These are phyloP conservation scores for Pemphigus obesinymphae DNA, from an alignment of 1,140 invertebrate species.

Conservation along the genomic window DNA sequence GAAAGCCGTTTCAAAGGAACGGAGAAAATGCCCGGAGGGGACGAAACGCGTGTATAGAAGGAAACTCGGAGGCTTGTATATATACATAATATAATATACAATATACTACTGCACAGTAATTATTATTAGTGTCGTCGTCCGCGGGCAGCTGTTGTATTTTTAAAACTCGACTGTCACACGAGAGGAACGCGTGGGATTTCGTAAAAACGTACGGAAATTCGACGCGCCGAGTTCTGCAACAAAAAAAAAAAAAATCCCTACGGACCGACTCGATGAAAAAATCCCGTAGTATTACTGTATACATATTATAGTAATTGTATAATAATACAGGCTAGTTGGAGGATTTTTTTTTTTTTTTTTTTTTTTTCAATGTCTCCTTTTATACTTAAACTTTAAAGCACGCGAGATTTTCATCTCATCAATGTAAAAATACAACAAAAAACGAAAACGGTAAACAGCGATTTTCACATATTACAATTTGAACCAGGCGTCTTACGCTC, in stretches of 20 bases:
- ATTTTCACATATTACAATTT: no score
- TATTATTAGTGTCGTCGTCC: background rate
- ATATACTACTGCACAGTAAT: background rate
- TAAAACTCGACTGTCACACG: background rate
- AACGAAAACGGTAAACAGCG: no score
- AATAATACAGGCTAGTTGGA: no score
- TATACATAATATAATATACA: background rate
- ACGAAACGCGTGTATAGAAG: background rate
- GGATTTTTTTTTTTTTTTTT: no score
- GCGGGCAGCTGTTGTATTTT: background rate
- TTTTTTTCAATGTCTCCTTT: no score
- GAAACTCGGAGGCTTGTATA: background rate
- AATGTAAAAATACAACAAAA: no score
- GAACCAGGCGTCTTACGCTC: no score
- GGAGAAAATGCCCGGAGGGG: background rate
- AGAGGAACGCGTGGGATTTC: background rate
- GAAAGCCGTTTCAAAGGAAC: background rate
- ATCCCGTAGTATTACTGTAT: no score
- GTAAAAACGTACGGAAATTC: background rate
- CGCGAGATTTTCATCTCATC: no score
- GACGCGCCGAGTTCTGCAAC: background rate
- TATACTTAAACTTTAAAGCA: no score
- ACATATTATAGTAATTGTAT: no score
- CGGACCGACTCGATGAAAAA: no score
- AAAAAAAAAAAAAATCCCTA: background rate